A percentile compares a stretch with the other conserved stretches of the same genome.
phyloP scores from a whole-genome alignment of 2,888 invertebrate genomes.

The Phymatocera aterrima region DNA sequence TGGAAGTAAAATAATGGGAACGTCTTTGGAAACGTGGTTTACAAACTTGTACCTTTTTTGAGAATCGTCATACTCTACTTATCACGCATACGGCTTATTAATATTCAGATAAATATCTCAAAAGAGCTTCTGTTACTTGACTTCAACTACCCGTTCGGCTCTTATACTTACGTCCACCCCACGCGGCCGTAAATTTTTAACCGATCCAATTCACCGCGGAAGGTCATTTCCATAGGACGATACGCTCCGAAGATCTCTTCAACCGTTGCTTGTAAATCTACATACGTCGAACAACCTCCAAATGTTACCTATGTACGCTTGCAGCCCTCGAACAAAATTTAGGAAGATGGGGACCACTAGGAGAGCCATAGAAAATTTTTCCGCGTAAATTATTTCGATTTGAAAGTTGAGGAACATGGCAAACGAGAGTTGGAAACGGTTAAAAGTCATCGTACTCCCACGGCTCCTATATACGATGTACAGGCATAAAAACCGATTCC shows the following conservation, averaged over 20 bases:
- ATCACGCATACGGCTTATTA: slow-evolving; percentile 15
- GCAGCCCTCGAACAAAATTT: not conserved
- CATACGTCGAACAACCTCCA: slow-evolving; percentile 34
- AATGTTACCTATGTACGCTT: not conserved
- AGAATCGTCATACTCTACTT: not conserved
- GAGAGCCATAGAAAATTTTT: not conserved
- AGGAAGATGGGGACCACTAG: not conserved
- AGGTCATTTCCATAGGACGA: slow-evolving; percentile 41
- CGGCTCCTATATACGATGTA: too few species aligned
- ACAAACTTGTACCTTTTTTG: not conserved
- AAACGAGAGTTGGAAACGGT: too few species aligned
- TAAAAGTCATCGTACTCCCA: too few species aligned
- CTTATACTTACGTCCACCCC: slow-evolving; percentile 12
- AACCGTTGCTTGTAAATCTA: slow-evolving; percentile 28
- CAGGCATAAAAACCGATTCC: too few species aligned
- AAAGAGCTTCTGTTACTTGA: not conserved
- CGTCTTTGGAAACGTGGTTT: not conserved
- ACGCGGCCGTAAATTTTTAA: slow-evolving; percentile 36
- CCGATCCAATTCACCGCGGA: slow-evolving; percentile 34
- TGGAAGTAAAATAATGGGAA: not conserved
- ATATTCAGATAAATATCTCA: not conserved
- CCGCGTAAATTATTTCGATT: not conserved
- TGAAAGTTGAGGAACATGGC: too few species aligned
- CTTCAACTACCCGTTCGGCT: not conserved
- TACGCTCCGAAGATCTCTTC: slow-evolving; percentile 41